Conservation (phyloP, 2,113 vertebrate genomes). For the Zootoca vivipara region DNA sequence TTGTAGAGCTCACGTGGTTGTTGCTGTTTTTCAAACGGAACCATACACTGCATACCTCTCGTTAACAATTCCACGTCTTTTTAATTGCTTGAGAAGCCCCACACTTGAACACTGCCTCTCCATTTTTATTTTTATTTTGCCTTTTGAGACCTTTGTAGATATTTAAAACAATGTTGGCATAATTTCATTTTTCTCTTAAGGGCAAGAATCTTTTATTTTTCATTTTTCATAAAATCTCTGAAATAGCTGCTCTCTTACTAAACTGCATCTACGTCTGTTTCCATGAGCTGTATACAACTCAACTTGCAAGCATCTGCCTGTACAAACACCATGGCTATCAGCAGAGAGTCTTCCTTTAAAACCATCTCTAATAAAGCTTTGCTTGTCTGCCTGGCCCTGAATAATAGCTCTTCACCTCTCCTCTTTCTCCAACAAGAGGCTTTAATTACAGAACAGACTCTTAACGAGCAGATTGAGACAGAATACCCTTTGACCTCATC, state of each 20-base stretch:
- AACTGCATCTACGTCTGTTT: neutral
- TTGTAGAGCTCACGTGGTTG: neutral
- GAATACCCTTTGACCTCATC: neutral
- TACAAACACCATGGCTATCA: neutral
- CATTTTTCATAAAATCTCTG: neutral
- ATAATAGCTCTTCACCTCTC: neutral
- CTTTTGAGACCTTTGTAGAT: neutral
- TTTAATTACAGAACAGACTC: neutral
- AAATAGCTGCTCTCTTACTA: neutral
- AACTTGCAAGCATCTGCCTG: accelerated
- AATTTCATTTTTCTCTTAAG: neutral
- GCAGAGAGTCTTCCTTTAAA: neutral
- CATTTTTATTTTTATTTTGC: neutral
- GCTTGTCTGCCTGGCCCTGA: neutral
- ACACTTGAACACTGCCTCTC: neutral
- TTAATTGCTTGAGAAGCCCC: neutral
- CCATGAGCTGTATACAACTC: neutral
- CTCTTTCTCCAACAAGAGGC: neutral
- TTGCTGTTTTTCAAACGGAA: neutral
- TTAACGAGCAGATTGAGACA: neutral
- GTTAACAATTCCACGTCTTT: neutral
- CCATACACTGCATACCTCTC: no score
- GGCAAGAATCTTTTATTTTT: neutral
- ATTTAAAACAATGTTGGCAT: neutral
- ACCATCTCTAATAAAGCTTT: neutral